A percentile compares a stretch with the other conserved stretches of the same genome.
Conservation (phyloP, 2,888 invertebrate genomes). For the Galeopsomyia nigrocyanea region DNA sequence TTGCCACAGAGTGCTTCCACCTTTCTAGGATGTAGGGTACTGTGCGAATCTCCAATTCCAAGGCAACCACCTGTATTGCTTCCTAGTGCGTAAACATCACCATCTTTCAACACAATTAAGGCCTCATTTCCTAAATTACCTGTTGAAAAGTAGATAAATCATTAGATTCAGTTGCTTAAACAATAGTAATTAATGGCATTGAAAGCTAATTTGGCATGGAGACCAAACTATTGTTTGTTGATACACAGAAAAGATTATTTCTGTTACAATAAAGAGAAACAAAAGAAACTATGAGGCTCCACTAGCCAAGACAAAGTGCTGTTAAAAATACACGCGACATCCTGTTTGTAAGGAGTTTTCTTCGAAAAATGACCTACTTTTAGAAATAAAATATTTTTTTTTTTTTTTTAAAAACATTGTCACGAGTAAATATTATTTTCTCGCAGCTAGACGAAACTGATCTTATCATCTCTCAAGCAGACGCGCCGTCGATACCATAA, state of each 20-base stretch:
- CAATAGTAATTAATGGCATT: too few relatives aligned
- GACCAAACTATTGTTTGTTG: too few relatives aligned
- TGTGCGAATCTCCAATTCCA: conserved; percentile 71
- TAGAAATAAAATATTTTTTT: too few relatives aligned
- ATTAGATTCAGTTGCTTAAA: neutral
- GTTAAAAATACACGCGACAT: too few relatives aligned
- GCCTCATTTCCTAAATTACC: conserved; percentile 74
- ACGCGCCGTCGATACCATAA: neutral
- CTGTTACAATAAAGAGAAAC: neutral
- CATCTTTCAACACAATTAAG: conserved; percentile 72
- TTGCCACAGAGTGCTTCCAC: conserved; percentile 71
- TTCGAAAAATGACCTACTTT: too few relatives aligned
- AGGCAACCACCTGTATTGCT: conserved; percentile 73
- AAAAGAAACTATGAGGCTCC: neutral
- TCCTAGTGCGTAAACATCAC: conserved; percentile 73
- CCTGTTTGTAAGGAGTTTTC: too few relatives aligned
- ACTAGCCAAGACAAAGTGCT: neutral
- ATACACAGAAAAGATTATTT: too few relatives aligned
- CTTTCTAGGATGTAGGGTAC: conserved; percentile 71
- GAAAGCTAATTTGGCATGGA: too few relatives aligned
- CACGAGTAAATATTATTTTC: too few relatives aligned
- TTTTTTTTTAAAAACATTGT: too few relatives aligned
- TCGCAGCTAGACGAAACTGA: too few relatives aligned
- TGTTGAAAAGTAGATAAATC: conserved; percentile 47
- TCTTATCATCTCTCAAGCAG: too few relatives aligned